Conservation (phyloP, 1,140 invertebrate genomes). For the Lasaia peninsularis region DNA sequence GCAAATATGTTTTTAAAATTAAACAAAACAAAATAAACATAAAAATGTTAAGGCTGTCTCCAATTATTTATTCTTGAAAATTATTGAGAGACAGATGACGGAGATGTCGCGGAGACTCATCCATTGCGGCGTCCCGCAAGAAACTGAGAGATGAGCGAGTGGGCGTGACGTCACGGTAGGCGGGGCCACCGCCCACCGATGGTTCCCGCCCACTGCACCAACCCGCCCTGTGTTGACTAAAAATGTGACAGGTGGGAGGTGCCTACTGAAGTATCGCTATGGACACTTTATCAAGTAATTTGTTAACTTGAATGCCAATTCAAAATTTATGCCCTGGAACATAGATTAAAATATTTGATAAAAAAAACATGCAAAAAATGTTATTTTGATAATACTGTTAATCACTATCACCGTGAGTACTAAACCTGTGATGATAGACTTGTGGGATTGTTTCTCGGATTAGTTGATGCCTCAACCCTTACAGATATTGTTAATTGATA, state of each 20-base stretch:
- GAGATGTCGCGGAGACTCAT: conserved; percentile 42
- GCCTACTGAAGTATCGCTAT: conserved; percentile 57
- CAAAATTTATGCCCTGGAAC: conserved; percentile 44
- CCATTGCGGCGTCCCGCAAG: conserved; percentile 48
- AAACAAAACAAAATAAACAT: no score
- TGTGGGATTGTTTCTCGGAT: no score
- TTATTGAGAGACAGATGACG: not conserved
- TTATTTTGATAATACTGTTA: no score
- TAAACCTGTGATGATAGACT: no score
- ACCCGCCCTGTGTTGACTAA: conserved; percentile 45
- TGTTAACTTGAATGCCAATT: conserved; percentile 64
- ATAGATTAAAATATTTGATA: conserved; percentile 5
- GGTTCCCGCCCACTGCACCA: conserved; percentile 37
- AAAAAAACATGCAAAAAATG: not conserved
- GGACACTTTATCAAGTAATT: conserved; percentile 72
- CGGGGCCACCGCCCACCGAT: conserved; percentile 32
- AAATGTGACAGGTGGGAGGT: conserved; percentile 66
- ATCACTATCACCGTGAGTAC: no score
- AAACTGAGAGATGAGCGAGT: conserved; percentile 56
- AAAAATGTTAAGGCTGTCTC: no score
- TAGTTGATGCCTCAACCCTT: no score
- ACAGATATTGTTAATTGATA: no score
- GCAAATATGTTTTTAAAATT: no score
- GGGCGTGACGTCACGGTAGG: conserved; percentile 55
- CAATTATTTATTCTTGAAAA: not conserved